A percentile compares a stretch with the other conserved stretches of the same genome.
These are phyloP conservation scores for Crematogaster levior DNA, from an alignment of 2,888 invertebrate species.

Conservation along the genomic window DNA sequence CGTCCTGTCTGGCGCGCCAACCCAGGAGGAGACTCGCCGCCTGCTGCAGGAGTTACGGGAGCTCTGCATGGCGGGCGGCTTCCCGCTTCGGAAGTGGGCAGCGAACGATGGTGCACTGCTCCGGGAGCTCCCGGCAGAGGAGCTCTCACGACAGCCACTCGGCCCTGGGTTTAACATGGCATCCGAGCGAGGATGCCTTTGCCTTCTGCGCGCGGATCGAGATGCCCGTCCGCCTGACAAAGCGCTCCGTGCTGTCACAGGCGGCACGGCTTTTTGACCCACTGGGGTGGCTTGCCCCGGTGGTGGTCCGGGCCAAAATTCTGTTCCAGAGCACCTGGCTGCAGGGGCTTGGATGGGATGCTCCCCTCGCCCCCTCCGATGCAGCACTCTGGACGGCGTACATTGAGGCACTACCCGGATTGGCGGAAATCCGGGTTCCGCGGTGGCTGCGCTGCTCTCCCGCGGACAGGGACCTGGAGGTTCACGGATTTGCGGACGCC, in stretches of 20 bases:
- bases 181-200: neutral
- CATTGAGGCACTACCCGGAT: neutral
- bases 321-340: neutral
- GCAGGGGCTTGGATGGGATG: neutral
- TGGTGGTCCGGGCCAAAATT: neutral
- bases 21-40: no score
- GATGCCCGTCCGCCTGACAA: neutral
- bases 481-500: neutral
- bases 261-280: neutral
- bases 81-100: neutral
- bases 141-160: neutral
- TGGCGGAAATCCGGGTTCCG: neutral
- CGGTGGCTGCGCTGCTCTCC: neutral
- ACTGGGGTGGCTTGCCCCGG: neutral
- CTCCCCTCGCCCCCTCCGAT: neutral
- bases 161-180: neutral
- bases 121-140: accelerated
- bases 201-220: neutral
- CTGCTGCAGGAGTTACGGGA: no score
- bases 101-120: neutral
- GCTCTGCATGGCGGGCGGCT: neutral
- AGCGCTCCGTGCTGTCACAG: neutral
- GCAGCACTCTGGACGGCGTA: no score
- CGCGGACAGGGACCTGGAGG: accelerated
- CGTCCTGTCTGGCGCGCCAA: no score